Evolutionary conservation across 2,113 vertebrate species (phyloP).

Genomic region (Sapayoa aenigma): DNA sequence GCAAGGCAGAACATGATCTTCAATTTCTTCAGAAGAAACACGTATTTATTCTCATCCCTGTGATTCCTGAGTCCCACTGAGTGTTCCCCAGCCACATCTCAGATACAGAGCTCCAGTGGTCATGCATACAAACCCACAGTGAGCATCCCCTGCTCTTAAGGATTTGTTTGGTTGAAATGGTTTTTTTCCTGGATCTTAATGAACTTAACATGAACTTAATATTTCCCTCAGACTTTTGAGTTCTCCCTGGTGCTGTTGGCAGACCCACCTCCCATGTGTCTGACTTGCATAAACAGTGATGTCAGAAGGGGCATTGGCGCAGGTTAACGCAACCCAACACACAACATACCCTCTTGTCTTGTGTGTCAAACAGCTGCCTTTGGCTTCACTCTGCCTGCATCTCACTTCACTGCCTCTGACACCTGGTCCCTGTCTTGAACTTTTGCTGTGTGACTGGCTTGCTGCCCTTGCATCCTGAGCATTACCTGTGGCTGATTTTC

Average conservation of each 20-base stretch:
- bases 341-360: not conserved
- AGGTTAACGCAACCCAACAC: not conserved
- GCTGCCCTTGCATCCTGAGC: not conserved
- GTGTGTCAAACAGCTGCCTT: not conserved
- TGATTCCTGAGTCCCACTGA: not conserved
- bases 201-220: not conserved
- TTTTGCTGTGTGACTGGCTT: accelerated
- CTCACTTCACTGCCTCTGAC: not conserved
- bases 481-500: not conserved
- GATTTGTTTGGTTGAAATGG: not conserved
- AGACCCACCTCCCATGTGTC: not conserved
- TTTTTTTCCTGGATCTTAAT: no score
- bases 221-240: not conserved
- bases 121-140: not conserved
- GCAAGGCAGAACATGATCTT: not conserved
- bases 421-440: not conserved
- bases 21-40: not conserved
- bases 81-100: not conserved
- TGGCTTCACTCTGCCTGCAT: accelerated
- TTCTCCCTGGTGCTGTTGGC: not conserved
- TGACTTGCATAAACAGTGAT: not conserved
- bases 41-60: accelerated
- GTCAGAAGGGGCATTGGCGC: not conserved
- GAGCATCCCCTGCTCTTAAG: not conserved
- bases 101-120: accelerated